A percentile compares a stretch with the other conserved stretches of the same genome.
phyloP scores from a whole-genome alignment of 2,113 vertebrate species.

The Trematomus loennbergii region DNA sequence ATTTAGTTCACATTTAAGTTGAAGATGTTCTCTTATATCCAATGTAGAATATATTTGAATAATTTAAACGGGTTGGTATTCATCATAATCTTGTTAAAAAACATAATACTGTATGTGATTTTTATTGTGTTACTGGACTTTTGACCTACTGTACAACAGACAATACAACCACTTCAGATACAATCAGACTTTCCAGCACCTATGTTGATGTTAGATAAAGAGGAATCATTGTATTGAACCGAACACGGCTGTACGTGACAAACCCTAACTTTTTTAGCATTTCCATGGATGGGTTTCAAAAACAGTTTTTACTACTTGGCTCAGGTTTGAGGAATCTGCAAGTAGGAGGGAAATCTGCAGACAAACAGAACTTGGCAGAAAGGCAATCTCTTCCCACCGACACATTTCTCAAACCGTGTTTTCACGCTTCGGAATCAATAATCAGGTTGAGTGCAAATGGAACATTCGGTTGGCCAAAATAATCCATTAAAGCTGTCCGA shows the following conservation, averaged over 20 bases:
- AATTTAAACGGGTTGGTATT: too few relatives aligned
- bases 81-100: not conserved
- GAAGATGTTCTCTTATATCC: not conserved
- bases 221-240: constrained; percentile 5
- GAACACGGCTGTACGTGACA: not conserved
- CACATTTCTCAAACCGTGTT: constrained; percentile 42
- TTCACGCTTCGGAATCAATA: constrained; percentile 66
- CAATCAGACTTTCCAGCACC: constrained; percentile 9
- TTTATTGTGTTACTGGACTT: not conserved
- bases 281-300: constrained; percentile 38
- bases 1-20: not conserved
- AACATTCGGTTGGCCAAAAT: constrained; percentile 54
- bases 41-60: not conserved
- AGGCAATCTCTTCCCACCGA: constrained; percentile 34
- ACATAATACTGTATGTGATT: not conserved
- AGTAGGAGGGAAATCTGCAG: constrained; percentile 17
- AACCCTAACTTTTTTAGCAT: constrained; percentile 4
- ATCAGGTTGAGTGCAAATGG: constrained; percentile 65
- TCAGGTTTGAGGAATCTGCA: constrained; percentile 6
- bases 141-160: not conserved
- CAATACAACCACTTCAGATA: not conserved
- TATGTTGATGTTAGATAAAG: constrained; percentile 14
- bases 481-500: constrained; percentile 51
- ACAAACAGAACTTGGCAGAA: constrained; percentile 51
- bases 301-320: constrained; percentile 28